A percentile compares a stretch with the other conserved stretches of the same genome.
Evolutionary conservation across 2,113 vertebrate genomes (phyloP).

Genomic region (Capricornis sumatraensis): DNA sequence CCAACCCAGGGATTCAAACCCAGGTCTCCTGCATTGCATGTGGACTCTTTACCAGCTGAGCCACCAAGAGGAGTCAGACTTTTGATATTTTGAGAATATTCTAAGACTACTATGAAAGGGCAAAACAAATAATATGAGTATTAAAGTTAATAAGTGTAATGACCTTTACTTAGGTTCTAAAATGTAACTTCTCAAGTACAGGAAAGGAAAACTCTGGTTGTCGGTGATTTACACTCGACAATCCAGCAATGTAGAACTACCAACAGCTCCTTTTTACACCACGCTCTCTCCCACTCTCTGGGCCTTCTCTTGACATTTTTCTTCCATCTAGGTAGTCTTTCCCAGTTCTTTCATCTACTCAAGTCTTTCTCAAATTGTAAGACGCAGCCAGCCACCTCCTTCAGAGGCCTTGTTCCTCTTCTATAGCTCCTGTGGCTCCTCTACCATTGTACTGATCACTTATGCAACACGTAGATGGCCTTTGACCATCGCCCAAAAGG

Average conservation of each 20-base stretch:
- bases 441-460: background rate
- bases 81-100: background rate
- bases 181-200: background rate
- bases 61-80: background rate
- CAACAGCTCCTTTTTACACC: background rate
- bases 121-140: too few relatives aligned
- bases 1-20: background rate
- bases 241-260: background rate
- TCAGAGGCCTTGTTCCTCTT: background rate
- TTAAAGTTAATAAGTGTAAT: background rate
- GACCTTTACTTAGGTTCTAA: background rate
- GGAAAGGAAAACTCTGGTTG: background rate
- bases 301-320: constrained; percentile 7
- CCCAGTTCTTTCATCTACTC: background rate
- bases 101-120: background rate
- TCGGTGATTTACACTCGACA: background rate
- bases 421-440: background rate
- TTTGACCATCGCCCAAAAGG: background rate
- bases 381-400: background rate
- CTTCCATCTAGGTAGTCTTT: background rate
- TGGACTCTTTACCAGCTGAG: background rate
- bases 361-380: background rate
- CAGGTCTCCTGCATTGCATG: background rate
- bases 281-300: background rate
- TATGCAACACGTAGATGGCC: background rate